A percentile compares a stretch with the other conserved stretches of the same genome.
These are phyloP conservation scores for Drosophila fungiperda DNA, from an alignment of 2,888 invertebrate species.

Conservation along the genomic window DNA sequence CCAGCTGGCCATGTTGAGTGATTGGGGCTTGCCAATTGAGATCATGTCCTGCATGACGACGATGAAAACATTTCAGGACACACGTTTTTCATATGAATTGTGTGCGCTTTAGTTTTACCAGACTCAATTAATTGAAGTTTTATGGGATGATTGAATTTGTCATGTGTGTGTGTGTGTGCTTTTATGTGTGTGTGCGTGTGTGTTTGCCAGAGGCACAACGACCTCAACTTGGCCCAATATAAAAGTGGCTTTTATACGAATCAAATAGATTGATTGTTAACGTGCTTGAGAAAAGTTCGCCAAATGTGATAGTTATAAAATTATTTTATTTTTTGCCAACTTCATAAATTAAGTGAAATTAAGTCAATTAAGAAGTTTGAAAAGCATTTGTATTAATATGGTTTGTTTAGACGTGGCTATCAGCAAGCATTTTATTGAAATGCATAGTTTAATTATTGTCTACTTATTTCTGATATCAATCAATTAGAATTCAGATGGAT, in stretches of 20 bases:
- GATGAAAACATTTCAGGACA: slow-evolving; percentile 24
- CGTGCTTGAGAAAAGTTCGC: slow-evolving; percentile 31
- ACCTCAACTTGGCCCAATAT: slow-evolving; percentile 33
- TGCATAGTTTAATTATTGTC: not conserved
- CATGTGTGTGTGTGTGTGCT: not conserved
- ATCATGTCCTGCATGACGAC: slow-evolving; percentile 44
- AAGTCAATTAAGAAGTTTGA: not conserved
- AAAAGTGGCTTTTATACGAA: slow-evolving; percentile 24
- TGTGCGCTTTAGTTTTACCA: slow-evolving; percentile 47
- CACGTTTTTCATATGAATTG: slow-evolving; percentile 43
- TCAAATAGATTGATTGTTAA: slow-evolving; percentile 59
- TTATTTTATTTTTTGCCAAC: slow-evolving; percentile 1
- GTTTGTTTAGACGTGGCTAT: not conserved
- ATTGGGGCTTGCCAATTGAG: slow-evolving; percentile 58
- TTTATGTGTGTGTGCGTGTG: not conserved
- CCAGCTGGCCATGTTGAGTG: slow-evolving; percentile 51
- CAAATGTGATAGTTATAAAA: slow-evolving; percentile 19
- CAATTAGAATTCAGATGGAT: not conserved
- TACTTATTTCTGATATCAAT: not conserved
- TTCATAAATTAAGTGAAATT: not conserved
- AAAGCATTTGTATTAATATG: not conserved
- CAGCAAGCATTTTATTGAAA: not conserved
- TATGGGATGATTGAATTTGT: slow-evolving; percentile 59
- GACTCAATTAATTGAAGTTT: slow-evolving; percentile 75
- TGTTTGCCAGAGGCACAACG: not conserved